Evolutionary conservation across 2,113 vertebrate genomes (phyloP).

Genomic region (Ailuropoda melanoleuca): DNA sequence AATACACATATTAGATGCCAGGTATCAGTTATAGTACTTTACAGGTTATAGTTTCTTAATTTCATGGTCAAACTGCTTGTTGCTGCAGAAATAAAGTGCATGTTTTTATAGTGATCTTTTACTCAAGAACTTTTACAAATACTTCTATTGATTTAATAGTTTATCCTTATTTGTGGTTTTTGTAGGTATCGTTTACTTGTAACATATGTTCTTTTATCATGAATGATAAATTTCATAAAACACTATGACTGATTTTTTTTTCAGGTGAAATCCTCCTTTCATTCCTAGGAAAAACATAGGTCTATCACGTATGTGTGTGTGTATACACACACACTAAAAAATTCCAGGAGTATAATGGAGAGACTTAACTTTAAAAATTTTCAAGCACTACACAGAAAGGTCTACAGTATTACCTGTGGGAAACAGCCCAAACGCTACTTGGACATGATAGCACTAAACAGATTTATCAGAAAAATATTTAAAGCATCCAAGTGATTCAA

Average conservation of each 20-base stretch:
- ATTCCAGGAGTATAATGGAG: background rate
- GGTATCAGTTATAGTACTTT: background rate
- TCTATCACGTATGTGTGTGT: background rate
- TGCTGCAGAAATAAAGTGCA: background rate
- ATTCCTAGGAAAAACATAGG: background rate
- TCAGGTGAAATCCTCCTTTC: background rate
- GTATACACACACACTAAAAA: background rate
- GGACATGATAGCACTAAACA: background rate
- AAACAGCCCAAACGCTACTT: background rate
- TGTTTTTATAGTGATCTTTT: background rate
- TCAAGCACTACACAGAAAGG: background rate
- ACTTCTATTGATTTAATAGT: background rate
- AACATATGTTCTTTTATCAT: background rate
- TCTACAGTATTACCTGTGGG: background rate
- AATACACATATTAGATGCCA: background rate
- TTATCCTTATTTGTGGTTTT: background rate
- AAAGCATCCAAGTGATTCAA: background rate
- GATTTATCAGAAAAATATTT: background rate
- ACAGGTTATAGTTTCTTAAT: background rate
- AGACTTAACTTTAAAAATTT: background rate
- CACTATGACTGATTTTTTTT: background rate
- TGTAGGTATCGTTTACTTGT: background rate
- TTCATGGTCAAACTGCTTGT: slow-evolving; percentile 5
- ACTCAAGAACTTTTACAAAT: background rate
- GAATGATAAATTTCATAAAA: background rate